Base-by-base conservation (phyloP, 2,113 vertebrate species). In the Chamaea fasciata region DNA sequence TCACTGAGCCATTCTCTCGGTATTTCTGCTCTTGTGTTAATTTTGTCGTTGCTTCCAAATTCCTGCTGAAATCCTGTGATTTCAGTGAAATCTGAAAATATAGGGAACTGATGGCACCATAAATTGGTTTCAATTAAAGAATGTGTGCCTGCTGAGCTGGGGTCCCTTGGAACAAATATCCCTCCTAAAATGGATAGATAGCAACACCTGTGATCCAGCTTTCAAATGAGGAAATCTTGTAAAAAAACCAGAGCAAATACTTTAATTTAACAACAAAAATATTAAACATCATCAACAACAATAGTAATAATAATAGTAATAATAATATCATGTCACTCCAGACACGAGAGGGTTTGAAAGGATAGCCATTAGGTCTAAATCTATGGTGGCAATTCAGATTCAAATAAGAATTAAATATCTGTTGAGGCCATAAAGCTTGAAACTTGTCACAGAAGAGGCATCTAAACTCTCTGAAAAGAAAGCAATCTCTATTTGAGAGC, bases 401-500 rank as follows among this genome's bases (percentile, higher is more conserved):
- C 37, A 69, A 70, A 23, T 60, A 70, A 70, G 55, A 59, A 46
- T 67, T 50, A 87, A 39, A 41, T 42, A 42, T 39, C 64, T 87
- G 83, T 55, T 56, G 60, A 78, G 60, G 55, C 60, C 19, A 19
- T 77, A 83, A 83, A 86, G 44, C 35, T 87, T 93, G 76, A 63
- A 86, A 81, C 59, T 83, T 90, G 68, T 83, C 65, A 75, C 56
- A 56, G 71, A 78, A 87, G 73, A 92, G 47, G 47, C 64, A 71
- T 83, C 96, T 86, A 46, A 94, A 78, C 76, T 89, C 79, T 65
- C 47, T 35, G 80, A 71, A 90, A 90, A 87, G 83, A 87, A 90
- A 84, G 69, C 86, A 81, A 89, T 78, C 80, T 95, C 60, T 90
- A 15, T 92, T 67, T 89, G 89, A 89, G 76, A 94, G 69, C 79